Percentiles rank a stretch among this genome's conserved stretches.
phyloP scores from a whole-genome alignment of 2,113 vertebrate species.

The Pelusios castaneus region DNA sequence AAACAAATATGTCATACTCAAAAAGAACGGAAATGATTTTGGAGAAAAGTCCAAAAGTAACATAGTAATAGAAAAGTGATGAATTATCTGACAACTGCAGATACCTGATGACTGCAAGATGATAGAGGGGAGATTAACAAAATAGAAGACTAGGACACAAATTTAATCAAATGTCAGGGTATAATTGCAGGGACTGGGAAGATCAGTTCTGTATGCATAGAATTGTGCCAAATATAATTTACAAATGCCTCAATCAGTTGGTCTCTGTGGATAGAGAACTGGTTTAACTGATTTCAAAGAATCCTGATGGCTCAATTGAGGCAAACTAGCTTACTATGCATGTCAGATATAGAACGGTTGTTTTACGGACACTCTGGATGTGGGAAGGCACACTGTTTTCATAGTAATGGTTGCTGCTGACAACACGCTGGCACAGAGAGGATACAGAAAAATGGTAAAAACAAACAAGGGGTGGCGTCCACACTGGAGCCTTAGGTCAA shows the following conservation, averaged over 20 bases:
- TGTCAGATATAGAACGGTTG: neutral
- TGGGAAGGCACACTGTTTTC: neutral
- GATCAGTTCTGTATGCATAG: neutral
- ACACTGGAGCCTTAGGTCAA: too few relatives aligned
- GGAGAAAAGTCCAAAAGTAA: neutral
- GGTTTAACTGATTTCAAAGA: neutral
- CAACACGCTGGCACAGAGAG: neutral
- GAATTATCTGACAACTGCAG: conserved; percentile 3
- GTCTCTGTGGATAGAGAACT: neutral
- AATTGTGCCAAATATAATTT: neutral
- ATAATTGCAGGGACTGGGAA: neutral
- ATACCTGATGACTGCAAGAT: conserved; percentile 4
- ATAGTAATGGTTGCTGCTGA: neutral
- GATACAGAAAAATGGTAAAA: fast-evolving
- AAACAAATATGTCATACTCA: neutral
- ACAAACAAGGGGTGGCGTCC: too few relatives aligned
- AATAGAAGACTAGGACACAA: neutral
- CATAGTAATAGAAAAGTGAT: neutral
- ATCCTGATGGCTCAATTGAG: fast-evolving
- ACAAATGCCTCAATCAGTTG: neutral
- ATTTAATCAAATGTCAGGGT: conserved; percentile 18
- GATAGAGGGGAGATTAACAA: conserved; percentile 8
- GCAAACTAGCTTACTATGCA: neutral
- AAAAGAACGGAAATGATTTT: neutral
- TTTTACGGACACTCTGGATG: fast-evolving